These are phyloP conservation scores for Hemiprocne comata DNA, from an alignment of 2,113 vertebrate genomes.

Conservation along the genomic window DNA sequence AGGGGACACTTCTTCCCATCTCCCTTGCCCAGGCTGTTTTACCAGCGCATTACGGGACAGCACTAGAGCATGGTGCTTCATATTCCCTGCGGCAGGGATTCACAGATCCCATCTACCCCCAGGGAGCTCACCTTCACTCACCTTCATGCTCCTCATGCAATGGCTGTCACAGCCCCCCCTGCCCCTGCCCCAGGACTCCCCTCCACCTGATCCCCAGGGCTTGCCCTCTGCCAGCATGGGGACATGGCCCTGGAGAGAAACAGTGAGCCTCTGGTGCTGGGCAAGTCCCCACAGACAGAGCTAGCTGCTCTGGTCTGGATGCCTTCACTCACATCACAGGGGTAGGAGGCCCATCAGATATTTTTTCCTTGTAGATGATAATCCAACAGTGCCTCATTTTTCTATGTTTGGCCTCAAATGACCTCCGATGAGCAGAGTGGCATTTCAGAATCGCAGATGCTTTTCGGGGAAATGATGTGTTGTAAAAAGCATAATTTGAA, in stretches of 20 bases:
- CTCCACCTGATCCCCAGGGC: too few species aligned
- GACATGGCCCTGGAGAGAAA: background rate
- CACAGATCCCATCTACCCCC: too few species aligned
- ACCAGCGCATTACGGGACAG: rapidly evolving
- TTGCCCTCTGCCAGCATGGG: background rate
- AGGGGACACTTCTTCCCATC: too few species aligned
- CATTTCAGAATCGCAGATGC: background rate
- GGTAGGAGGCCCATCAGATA: background rate
- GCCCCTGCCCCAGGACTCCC: rapidly evolving
- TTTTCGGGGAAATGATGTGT: background rate
- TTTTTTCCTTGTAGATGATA: background rate
- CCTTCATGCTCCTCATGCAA: background rate
- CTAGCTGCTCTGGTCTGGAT: background rate
- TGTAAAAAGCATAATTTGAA: background rate
- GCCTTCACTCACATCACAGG: background rate
- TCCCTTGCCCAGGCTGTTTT: background rate
- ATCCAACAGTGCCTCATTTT: background rate
- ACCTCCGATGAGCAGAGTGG: background rate
- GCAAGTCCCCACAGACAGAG: background rate
- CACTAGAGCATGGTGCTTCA: background rate
- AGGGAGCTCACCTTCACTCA: background rate
- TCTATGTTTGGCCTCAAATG: background rate
- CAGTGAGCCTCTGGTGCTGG: rapidly evolving
- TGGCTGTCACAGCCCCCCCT: rapidly evolving
- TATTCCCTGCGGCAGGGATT: background rate